Percentiles rank a stretch among this genome's conserved stretches.
Conservation (phyloP, 2,888 invertebrate species). For the Silvanus unidentatus region DNA sequence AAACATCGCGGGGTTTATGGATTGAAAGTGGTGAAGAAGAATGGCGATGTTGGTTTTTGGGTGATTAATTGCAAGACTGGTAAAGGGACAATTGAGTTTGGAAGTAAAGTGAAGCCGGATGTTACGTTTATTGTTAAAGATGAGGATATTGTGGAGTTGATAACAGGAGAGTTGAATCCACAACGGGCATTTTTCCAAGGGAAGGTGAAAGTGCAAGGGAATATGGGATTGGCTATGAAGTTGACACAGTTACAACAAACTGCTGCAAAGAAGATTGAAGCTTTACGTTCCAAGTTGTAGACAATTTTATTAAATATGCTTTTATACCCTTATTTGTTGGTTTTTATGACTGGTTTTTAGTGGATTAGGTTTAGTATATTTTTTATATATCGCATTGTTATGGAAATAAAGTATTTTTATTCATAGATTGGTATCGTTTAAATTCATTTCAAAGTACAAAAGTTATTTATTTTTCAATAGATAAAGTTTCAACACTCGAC, state of each 20-base stretch:
- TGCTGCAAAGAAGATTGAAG: conserved; percentile 67
- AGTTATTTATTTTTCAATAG: too few species aligned
- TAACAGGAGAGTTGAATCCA: conserved; percentile 86
- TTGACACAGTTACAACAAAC: conserved; percentile 75
- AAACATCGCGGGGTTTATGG: conserved; percentile 84
- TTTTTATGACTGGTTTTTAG: too few species aligned
- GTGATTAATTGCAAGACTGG: conserved; percentile 88
- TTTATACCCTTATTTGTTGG: conserved; percentile 6
- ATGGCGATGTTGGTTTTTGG: conserved; percentile 81
- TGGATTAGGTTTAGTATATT: too few species aligned
- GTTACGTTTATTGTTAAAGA: conserved; percentile 86
- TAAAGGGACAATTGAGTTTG: conserved; percentile 77
- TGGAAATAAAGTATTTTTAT: neutral
- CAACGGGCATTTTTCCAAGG: conserved; percentile 97
- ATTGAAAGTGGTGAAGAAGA: conserved; percentile 78
- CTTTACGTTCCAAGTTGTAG: conserved; percentile 71
- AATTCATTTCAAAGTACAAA: too few species aligned
- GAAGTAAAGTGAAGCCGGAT: conserved; percentile 80
- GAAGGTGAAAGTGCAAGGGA: conserved; percentile 92
- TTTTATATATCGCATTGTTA: neutral
- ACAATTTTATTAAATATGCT: conserved; percentile 5
- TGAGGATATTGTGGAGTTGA: conserved; percentile 78
- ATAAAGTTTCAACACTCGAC: too few species aligned
- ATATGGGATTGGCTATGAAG: conserved; percentile 95
- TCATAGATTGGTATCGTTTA: neutral